Evolutionary conservation across 1,140 invertebrate species (phyloP).

Genomic region (Cydia pomonella): DNA sequence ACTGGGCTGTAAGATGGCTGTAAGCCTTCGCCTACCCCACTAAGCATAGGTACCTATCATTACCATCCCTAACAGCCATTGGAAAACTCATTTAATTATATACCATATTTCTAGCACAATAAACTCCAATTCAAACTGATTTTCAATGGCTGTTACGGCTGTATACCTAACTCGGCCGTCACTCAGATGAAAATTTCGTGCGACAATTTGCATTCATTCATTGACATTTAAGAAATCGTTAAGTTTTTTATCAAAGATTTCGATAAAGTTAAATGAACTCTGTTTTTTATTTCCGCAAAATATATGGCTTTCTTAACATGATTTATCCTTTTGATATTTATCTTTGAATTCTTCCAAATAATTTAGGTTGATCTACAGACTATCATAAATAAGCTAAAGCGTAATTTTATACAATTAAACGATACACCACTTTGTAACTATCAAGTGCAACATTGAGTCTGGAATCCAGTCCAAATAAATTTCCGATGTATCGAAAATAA

Average conservation of each 20-base stretch:
- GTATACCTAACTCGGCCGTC: neutral
- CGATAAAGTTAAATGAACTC: constrained; percentile 15
- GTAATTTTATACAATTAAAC: constrained; percentile 2
- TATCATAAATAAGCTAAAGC: constrained; percentile 21
- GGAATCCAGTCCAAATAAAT: neutral
- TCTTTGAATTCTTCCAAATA: constrained; percentile 2
- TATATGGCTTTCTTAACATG: constrained; percentile 1
- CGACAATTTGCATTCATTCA: neutral
- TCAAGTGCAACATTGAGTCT: neutral
- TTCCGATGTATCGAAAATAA: neutral
- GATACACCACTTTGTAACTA: constrained; percentile 6
- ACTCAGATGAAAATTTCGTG: neutral
- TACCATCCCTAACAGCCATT: no score
- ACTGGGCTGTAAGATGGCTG: no score
- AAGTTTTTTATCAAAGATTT: neutral
- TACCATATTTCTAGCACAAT: no score
- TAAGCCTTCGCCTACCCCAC: no score
- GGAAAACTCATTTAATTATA: no score
- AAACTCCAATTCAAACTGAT: no score
- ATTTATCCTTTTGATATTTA: constrained; percentile 16
- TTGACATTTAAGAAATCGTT: constrained; percentile 22
- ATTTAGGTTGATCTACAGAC: constrained; percentile 7
- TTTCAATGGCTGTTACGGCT: no score
- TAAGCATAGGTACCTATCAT: no score
- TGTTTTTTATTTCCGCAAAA: constrained; percentile 1